A percentile compares a stretch with the other conserved stretches of the same genome.
phyloP scores from a whole-genome alignment of 2,797 vertebrate genomes.

The Catharus ustulatus region DNA sequence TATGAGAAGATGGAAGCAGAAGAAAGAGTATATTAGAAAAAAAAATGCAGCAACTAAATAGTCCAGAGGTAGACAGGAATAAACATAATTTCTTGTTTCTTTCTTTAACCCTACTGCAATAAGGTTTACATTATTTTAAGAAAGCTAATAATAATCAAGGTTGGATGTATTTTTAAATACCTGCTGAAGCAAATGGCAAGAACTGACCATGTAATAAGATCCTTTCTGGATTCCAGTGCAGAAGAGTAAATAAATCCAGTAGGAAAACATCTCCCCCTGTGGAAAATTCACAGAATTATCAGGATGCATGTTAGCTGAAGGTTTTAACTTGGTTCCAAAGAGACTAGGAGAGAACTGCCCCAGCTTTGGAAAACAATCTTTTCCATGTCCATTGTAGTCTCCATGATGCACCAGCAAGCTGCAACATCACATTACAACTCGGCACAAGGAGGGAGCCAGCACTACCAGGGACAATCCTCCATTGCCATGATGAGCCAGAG shows the following conservation, averaged over 20 bases:
- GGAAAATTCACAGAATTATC: not conserved
- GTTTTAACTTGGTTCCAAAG: not conserved
- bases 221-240: not conserved
- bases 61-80: not conserved
- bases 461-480: conserved; percentile 91
- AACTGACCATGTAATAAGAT: not conserved
- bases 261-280: conserved; percentile 29
- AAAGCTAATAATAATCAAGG: not conserved
- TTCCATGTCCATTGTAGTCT: conserved; percentile 76
- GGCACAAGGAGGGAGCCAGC: conserved; percentile 86
- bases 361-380: not conserved
- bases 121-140: not conserved
- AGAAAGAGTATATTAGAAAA: not conserved
- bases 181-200: not conserved
- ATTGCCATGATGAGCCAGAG: conserved; percentile 93
- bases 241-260: not conserved
- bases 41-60: not conserved
- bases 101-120: not conserved
- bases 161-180: not conserved
- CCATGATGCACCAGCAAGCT: conserved; percentile 96
- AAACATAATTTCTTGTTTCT: not conserved
- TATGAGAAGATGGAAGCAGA: not conserved
- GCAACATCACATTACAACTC: conserved; percentile 89
- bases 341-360: not conserved
- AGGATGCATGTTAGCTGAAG: not conserved